Percentiles rank a stretch among this genome's conserved stretches.
Evolutionary conservation across 2,888 invertebrate species (phyloP).

Genomic region (Agonum fuliginosum): DNA sequence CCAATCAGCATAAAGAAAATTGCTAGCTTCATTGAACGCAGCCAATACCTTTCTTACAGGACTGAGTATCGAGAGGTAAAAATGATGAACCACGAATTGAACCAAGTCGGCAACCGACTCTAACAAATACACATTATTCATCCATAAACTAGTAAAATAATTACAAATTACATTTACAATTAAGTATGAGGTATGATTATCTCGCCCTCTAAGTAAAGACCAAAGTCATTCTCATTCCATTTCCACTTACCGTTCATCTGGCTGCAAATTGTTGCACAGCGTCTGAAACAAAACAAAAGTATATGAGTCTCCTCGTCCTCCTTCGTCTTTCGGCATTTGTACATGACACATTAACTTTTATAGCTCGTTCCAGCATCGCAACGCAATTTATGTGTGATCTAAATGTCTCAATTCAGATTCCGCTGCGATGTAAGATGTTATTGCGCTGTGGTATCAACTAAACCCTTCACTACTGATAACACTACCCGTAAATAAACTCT

Average conservation of each 20-base stretch:
- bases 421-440: constrained; percentile 7
- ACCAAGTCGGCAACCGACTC: too few relatives aligned
- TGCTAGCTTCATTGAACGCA: too few relatives aligned
- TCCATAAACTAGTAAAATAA: too few relatives aligned
- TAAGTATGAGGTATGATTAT: too few relatives aligned
- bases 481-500: neutral
- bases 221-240: neutral
- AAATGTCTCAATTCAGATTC: constrained; percentile 43
- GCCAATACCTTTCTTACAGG: too few relatives aligned
- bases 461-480: constrained; percentile 34
- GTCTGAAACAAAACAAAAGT: constrained; percentile 51
- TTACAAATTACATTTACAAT: too few relatives aligned
- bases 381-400: constrained; percentile 38
- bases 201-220: too few relatives aligned
- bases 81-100: too few relatives aligned
- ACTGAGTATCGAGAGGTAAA: too few relatives aligned
- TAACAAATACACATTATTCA: too few relatives aligned
- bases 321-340: constrained; percentile 1
- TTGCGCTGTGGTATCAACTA: constrained; percentile 1
- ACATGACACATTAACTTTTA: constrained; percentile 51
- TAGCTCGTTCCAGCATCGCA: constrained; percentile 31
- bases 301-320: constrained; percentile 8
- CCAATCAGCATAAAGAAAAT: too few relatives aligned
- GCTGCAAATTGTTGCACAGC: constrained; percentile 39
- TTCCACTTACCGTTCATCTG: constrained; percentile 42